Conservation (phyloP, 2,888 invertebrate genomes). For the Hoplodrina ambigua region DNA sequence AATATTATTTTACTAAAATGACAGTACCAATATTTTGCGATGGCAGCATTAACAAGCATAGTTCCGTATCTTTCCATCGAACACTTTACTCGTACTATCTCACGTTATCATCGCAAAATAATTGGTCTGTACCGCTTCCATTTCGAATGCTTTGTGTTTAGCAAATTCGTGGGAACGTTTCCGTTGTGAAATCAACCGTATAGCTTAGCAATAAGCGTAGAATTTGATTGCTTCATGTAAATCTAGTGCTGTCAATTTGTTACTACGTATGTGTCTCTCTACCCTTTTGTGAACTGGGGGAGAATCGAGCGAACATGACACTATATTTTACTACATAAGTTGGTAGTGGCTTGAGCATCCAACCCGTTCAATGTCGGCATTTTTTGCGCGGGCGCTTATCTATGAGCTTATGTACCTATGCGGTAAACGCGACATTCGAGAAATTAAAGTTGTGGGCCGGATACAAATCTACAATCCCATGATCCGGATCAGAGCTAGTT, state of each 20-base stretch:
- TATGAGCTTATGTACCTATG: too few relatives aligned
- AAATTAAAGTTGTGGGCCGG: too few relatives aligned
- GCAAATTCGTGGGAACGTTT: constrained; percentile 31
- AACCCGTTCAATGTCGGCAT: too few relatives aligned
- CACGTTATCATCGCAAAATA: constrained; percentile 22
- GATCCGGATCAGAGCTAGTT: not conserved
- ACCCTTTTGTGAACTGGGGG: constrained; percentile 26
- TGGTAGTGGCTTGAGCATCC: not conserved
- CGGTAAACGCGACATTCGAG: too few relatives aligned
- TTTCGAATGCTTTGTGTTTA: constrained; percentile 30
- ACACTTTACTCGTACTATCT: constrained; percentile 1
- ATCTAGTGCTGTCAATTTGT: constrained; percentile 28
- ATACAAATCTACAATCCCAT: not conserved
- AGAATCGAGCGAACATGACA: constrained; percentile 25
- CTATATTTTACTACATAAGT: not conserved
- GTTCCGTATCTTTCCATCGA: constrained; percentile 7
- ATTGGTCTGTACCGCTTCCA: constrained; percentile 24
- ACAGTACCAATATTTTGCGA: constrained; percentile 27
- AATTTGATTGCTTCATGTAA: constrained; percentile 30
- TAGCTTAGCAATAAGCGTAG: constrained; percentile 41
- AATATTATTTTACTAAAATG: constrained; percentile 17
- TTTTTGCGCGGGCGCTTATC: too few relatives aligned
- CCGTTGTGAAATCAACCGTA: constrained; percentile 50
- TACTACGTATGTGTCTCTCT: constrained; percentile 50
- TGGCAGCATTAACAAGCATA: constrained; percentile 3